Percentiles rank a stretch among this genome's conserved stretches.
Conservation (phyloP, 2,797 vertebrate genomes). For the Gallinago stenura region DNA sequence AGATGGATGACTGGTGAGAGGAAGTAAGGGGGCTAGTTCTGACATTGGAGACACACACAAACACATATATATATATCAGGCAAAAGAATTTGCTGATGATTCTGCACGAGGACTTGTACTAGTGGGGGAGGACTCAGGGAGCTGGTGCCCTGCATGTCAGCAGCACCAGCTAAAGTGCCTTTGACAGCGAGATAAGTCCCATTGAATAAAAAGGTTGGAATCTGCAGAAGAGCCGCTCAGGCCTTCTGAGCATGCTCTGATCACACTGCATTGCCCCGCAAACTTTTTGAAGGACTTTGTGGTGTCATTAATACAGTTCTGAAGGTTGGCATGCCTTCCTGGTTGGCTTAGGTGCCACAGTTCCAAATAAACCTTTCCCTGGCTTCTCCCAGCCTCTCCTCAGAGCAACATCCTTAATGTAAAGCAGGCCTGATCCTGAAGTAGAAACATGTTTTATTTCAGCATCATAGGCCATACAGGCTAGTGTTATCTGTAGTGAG, state of each 20-base stretch:
- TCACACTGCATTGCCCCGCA: background rate
- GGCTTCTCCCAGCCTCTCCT: background rate
- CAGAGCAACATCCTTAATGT: background rate
- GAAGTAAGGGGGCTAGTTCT: conserved; percentile 30
- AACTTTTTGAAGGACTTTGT: background rate
- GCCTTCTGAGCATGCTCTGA: background rate
- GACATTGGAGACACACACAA: background rate
- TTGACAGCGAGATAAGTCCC: background rate
- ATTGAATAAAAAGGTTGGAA: background rate
- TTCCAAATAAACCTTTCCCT: background rate
- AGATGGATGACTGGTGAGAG: conserved; percentile 31
- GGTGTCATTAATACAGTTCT: background rate
- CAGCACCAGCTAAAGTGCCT: background rate
- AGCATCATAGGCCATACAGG: background rate
- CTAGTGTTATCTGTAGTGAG: background rate
- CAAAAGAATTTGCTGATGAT: conserved; percentile 23
- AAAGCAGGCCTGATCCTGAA: conserved; percentile 25
- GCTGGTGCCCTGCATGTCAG: background rate
- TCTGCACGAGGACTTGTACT: background rate
- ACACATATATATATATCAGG: background rate
- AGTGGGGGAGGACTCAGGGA: background rate
- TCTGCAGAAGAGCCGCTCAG: background rate
- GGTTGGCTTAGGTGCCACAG: background rate
- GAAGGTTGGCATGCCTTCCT: background rate
- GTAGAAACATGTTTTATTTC: background rate